A percentile compares a stretch with the other conserved stretches of the same genome.
Conservation (phyloP, 2,113 vertebrate genomes). For the Agapornis roseicollis region DNA sequence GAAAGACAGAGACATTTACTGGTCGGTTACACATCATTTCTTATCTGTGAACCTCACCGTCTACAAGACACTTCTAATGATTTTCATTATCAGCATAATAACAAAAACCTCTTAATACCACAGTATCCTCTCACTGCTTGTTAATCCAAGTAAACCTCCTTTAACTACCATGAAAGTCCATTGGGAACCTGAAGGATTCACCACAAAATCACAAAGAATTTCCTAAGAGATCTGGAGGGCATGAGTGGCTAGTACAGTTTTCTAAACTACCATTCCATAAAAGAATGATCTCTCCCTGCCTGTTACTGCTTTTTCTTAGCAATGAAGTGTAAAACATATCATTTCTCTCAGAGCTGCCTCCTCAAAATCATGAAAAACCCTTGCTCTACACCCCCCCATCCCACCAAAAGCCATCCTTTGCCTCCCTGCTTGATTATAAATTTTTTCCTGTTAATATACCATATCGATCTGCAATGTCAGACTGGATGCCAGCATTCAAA, state of each 20-base stretch:
- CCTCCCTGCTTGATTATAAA: neutral
- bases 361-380: neutral
- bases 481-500: constrained; percentile 1
- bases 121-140: neutral
- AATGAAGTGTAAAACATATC: neutral
- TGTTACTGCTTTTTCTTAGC: neutral
- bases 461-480: constrained; percentile 40
- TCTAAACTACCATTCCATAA: neutral
- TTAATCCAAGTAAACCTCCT: neutral
- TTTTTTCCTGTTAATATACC: neutral
- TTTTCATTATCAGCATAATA: neutral
- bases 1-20: neutral
- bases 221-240: neutral
- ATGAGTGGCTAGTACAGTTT: neutral
- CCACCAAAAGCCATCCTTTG: neutral
- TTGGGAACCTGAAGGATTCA: neutral
- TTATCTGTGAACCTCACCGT: neutral
- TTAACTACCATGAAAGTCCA: neutral
- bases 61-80: neutral
- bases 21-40: neutral
- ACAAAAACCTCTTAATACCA: neutral
- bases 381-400: neutral
- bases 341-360: neutral
- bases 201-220: constrained; percentile 9
- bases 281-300: neutral